Base-by-base conservation (phyloP, 2,113 vertebrate genomes). In the Prietella phreatophila region DNA sequence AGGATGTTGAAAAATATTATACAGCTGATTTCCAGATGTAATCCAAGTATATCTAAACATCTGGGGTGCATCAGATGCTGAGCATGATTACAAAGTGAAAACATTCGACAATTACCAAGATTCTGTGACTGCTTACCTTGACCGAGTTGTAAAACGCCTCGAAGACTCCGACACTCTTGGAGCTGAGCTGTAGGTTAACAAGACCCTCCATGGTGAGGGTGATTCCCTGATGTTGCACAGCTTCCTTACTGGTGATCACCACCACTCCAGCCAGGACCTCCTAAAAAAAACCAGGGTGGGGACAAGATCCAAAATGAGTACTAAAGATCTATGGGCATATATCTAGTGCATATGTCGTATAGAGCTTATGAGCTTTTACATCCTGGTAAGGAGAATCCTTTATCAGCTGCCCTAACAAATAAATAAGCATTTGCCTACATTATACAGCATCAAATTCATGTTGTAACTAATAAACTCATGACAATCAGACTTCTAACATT, bases 121-220 rank as follows among this genome's bases (percentile, higher is more conserved):
- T 27, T 11, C 5, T 6, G 30, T 33, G 7, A 58, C 19, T 22
- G 10, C 94, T 93, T 86, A 98, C 98, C 97, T 99, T 99, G 73
- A 98, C 98, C 0, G 98, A 99, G 88, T 97, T 99, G 94, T 98
- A 99, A 94, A 99, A 99, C 17, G 98, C 98, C 91, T 99, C 98
- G 0, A 99, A 99, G 83, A 99, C 97, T 0, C 98, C 98, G 76
- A 99, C 98, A 0, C 97, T 99, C 93, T 99, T 99, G 91, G 97
- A 97, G 90, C 98, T 99, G 84, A 99, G 97, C 93, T 99, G 98
- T 55, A 99, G 95, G 91, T 97, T 99, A 3, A 99, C 98, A 0
- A 96, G 92, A 0, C 98, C 98, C 91, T 99, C 98, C 97, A 99
- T 97, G 30, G 93, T 97, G 88, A 99, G 91, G 0, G 94, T 95